Percentiles rank a stretch among this genome's conserved stretches.
These are phyloP conservation scores for Merodon equestris DNA, from an alignment of 2,888 invertebrate species.

Conservation along the genomic window DNA sequence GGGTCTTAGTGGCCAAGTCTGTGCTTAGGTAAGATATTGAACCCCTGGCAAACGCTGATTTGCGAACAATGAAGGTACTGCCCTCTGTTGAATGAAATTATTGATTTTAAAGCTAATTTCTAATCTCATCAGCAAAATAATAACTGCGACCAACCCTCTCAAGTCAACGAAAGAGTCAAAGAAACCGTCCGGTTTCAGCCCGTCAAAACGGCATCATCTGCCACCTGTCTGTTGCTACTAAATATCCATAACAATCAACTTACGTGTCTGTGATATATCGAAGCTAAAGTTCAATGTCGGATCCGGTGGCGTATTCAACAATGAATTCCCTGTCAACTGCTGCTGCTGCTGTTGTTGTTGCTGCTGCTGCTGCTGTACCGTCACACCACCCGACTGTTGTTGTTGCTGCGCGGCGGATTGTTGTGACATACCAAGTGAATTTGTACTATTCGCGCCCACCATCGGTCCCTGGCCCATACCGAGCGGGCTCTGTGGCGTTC, in stretches of 20 bases:
- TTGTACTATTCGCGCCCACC: constrained; percentile 75
- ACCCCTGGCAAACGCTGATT: no score
- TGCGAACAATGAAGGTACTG: no score
- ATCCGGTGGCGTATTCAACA: constrained; percentile 77
- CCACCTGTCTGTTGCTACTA: no score
- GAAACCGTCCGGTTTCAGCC: no score
- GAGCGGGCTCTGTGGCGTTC: constrained; percentile 78
- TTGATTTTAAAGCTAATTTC: no score
- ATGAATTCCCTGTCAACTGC: constrained; percentile 72
- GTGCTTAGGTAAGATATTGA: no score
- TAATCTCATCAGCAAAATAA: no score
- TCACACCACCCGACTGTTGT: constrained; percentile 65
- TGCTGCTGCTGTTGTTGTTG: constrained; percentile 70
- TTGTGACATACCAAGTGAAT: constrained; percentile 72
- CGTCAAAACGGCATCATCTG: no score
- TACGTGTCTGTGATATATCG: constrained; percentile 76
- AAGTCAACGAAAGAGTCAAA: no score
- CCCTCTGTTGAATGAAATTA: no score
- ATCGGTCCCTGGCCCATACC: constrained; percentile 75
- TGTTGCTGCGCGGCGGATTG: constrained; percentile 63
- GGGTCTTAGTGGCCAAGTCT: no score
- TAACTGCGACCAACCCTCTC: no score
- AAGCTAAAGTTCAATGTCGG: constrained; percentile 77
- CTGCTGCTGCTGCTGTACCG: constrained; percentile 67
- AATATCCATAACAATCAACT: constrained; percentile 66